Evolutionary conservation across 2,888 invertebrate species (phyloP).

Genomic region (Amblyjoppa fuscipennis): DNA sequence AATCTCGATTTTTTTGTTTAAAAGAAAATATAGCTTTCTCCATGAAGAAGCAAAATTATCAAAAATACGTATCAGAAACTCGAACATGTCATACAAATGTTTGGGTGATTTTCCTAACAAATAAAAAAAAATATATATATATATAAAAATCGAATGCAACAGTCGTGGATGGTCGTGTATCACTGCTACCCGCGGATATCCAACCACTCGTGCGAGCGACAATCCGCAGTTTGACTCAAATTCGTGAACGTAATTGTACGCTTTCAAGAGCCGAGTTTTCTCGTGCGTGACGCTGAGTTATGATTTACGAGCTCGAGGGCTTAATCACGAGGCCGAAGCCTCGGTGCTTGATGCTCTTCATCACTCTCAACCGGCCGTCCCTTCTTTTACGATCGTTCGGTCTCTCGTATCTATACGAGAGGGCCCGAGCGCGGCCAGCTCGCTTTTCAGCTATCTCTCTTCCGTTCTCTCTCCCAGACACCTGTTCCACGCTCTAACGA

Average conservation of each 20-base stretch:
- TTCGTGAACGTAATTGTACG: not conserved
- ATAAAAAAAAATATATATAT: too few species aligned
- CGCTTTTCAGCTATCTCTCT: not conserved
- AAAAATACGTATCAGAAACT: too few species aligned
- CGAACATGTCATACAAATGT: too few species aligned
- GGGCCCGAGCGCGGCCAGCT: not conserved
- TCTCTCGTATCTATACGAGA: not conserved
- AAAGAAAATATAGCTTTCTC: too few species aligned
- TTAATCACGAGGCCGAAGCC: conserved; percentile 31
- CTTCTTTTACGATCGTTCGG: conserved; percentile 14
- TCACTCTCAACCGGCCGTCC: conserved; percentile 12
- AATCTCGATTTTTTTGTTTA: too few species aligned
- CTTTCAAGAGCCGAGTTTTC: not conserved
- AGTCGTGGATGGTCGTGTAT: not conserved
- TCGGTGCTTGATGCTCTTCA: not conserved
- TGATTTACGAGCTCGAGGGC: conserved; percentile 47
- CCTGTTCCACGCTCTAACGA: conserved; percentile 31
- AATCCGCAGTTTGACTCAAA: not conserved
- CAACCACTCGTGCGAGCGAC: not conserved
- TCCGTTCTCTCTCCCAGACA: conserved; percentile 8
- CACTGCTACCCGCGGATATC: not conserved
- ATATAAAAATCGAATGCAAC: too few species aligned
- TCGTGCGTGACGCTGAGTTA: not conserved
- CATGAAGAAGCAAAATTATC: too few species aligned
- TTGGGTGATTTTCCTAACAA: too few species aligned